Evolutionary conservation across 2,113 vertebrate species (phyloP).

Genomic region (Prochilodus magdalenae): DNA sequence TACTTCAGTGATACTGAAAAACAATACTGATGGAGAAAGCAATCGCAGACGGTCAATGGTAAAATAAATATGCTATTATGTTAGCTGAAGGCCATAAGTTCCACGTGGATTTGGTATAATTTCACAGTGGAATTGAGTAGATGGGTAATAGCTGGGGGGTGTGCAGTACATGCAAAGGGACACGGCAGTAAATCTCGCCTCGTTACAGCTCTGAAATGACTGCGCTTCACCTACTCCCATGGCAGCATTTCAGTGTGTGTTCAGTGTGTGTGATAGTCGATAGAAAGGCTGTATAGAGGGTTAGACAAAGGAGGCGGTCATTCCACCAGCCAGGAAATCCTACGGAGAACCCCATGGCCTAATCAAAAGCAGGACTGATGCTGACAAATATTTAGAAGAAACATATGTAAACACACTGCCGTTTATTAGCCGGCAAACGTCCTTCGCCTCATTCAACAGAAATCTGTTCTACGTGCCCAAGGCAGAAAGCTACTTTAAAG

Average conservation of each 20-base stretch:
- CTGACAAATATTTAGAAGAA: neutral
- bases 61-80: constrained; percentile 3
- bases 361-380: neutral
- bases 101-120: neutral
- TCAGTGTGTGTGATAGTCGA: neutral
- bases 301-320: neutral
- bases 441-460: neutral
- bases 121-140: neutral
- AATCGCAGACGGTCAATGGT: neutral
- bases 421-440: neutral
- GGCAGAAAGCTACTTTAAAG: neutral
- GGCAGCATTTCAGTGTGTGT: neutral
- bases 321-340: neutral
- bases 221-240: neutral
- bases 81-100: neutral
- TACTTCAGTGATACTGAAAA: neutral
- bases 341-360: neutral
- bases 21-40: neutral
- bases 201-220: neutral
- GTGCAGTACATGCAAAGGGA: neutral
- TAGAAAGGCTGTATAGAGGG: neutral
- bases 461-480: no score
- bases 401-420: neutral
- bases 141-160: neutral
- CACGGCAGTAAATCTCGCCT: neutral